Evolutionary conservation across 2,888 invertebrate species (phyloP), one percentile per base, ranked within the genome.

Genomic region (Acanthosepion esculentum): DNA sequence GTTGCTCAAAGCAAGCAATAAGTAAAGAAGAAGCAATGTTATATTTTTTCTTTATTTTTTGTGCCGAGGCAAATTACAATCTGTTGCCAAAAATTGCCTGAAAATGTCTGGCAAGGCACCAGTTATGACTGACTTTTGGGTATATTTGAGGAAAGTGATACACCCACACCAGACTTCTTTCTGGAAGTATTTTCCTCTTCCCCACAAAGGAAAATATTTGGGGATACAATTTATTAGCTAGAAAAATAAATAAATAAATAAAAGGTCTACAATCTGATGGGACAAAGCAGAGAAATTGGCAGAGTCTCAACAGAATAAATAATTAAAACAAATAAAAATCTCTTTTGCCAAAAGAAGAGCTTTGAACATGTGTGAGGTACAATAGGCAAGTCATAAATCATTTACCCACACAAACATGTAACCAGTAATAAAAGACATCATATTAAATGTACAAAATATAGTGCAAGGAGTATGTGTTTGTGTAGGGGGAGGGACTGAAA

Each of bases 71-170:
- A 78, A n/a, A 78, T 78, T 33, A 78, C n/a, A 78, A 33, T 33
- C 78, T 78, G 78, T 78, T 78, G 78, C 78, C 78, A 78, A 78
- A 78, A 78, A n/a, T 33, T n/a, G 78, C 78, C 78, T n/a, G 78
- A 0, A 78, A 78, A 59, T 59, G 23, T 59, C 78, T 78, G 78
- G 78, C 78, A 78, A n/a, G 12, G 15, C 3, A 78, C n/a, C 78
- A 78, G n/a, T 18, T n/a, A 15, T 33, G n/a, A 78, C 33, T 18
- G n/a, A 78, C n/a, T 33, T 78, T 8, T 50, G 15, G 50, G 50
- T 50, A 50, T 12, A 50, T n/a, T 78, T 15, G n/a, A n/a, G 78
- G 78, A 78, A 78, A 78, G n/a, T n/a, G n/a, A n/a, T n/a, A 4
- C n/a, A 3, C 78, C 10, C 8, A 10, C 78, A 33, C n/a, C n/a